phyloP scores from a whole-genome alignment of 2,113 vertebrate species.

The Dasyurus viverrinus region DNA sequence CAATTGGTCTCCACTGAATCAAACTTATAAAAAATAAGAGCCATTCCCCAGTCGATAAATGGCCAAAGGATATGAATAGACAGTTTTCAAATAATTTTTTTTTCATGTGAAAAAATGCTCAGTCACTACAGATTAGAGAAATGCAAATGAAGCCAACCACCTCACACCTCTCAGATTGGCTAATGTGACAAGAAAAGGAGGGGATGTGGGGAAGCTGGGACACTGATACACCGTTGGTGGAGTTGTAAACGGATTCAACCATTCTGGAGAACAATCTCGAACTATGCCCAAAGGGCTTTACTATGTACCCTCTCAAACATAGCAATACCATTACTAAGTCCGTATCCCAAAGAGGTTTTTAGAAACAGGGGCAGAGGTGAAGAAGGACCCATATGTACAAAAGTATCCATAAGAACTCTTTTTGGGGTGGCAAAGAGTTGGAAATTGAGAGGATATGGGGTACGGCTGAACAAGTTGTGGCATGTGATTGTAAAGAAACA shows the following conservation, averaged over 20 bases:
- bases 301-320: no score
- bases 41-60: not conserved
- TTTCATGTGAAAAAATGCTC: not conserved
- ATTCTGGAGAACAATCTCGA: not conserved
- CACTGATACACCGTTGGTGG: no score
- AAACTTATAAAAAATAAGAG: not conserved
- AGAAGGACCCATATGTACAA: not conserved
- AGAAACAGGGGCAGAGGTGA: not conserved
- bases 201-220: not conserved
- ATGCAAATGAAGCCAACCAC: not conserved
- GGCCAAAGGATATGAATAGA: not conserved
- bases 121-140: not conserved
- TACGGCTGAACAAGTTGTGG: not conserved
- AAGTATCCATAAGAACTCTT: not conserved
- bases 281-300: no score
- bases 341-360: not conserved
- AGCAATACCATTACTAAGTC: not conserved
- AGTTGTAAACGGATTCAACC: not conserved
- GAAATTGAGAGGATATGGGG: not conserved
- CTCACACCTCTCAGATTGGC: not conserved
- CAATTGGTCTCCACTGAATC: not conserved
- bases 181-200: not conserved
- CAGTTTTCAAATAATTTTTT: not conserved
- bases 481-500: not conserved
- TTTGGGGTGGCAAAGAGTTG: not conserved